Conservation (phyloP, 2,888 invertebrate species). For the Helicoverpa assulta region DNA sequence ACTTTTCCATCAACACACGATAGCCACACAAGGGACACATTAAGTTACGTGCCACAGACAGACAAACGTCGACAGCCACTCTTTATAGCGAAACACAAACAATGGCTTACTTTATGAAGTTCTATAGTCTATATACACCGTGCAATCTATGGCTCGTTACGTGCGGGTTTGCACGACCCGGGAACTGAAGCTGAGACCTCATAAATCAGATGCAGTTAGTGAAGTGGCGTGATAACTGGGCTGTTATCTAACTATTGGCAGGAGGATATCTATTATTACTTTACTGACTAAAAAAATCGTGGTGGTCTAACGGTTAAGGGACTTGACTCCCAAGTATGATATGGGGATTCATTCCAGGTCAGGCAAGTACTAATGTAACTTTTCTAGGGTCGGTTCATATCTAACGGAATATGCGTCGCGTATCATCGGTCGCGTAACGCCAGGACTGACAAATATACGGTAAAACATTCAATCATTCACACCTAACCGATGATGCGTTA, state of each 20-base stretch:
- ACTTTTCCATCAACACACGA: conserved; percentile 16
- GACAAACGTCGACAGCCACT: conserved; percentile 55
- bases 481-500: too few species aligned
- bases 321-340: too few species aligned
- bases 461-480: too few species aligned
- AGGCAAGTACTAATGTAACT: too few species aligned
- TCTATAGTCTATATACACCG: conserved; percentile 49
- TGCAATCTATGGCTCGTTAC: conserved; percentile 61
- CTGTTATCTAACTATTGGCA: conserved; percentile 41
- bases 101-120: conserved; percentile 57
- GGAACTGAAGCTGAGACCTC: conserved; percentile 59
- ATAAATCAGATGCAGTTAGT: conserved; percentile 60
- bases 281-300: background rate
- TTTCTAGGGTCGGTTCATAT: too few species aligned
- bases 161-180: conserved; percentile 63
- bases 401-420: too few species aligned
- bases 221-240: conserved; percentile 52
- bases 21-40: conserved; percentile 18
- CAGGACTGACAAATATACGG: too few species aligned
- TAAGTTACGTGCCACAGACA: conserved; percentile 45
- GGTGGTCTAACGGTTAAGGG: too few species aligned
- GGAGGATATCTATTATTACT: background rate
- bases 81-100: conserved; percentile 60
- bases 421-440: too few species aligned
- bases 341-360: too few species aligned